phyloP scores from a whole-genome alignment of 2,113 vertebrate genomes.

The Polypterus bichir region DNA sequence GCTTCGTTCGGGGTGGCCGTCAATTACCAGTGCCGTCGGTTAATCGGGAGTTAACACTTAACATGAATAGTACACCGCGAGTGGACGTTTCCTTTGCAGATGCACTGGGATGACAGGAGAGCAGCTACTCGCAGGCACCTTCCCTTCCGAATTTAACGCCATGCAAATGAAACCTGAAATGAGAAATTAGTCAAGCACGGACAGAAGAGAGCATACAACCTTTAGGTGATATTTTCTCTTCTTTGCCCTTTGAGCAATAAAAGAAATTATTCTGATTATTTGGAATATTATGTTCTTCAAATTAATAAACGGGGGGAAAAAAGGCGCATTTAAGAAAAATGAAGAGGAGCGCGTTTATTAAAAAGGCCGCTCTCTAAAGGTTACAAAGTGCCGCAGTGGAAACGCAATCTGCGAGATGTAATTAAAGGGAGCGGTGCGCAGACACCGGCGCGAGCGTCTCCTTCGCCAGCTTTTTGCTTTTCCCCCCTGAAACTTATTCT shows the following conservation, averaged over 20 bases:
- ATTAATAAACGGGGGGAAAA: constrained; percentile 57
- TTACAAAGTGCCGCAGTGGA: constrained; percentile 57
- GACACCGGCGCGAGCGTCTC: constrained; percentile 23
- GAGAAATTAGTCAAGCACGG: no score
- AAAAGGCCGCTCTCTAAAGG: constrained; percentile 60
- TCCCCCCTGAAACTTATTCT: constrained; percentile 52
- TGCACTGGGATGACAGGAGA: no score
- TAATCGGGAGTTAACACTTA: no score
- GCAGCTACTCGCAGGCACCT: no score
- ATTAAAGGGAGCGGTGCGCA: constrained; percentile 49
- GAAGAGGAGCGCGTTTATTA: constrained; percentile 65
- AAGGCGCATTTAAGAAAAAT: constrained; percentile 37
- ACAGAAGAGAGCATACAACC: no score
- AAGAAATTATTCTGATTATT: constrained; percentile 49
- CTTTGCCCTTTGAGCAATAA: constrained; percentile 40
- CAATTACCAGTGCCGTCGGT: no score
- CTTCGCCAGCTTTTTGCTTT: constrained; percentile 29
- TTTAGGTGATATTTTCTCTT: not conserved
- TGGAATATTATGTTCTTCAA: constrained; percentile 65
- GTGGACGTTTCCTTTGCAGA: no score
- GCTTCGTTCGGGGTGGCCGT: no score
- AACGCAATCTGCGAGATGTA: constrained; percentile 61
- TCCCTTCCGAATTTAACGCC: no score
- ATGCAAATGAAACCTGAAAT: no score
- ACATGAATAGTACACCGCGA: no score